Conservation (phyloP, 2,888 invertebrate genomes). For the Ophion ellenae region DNA sequence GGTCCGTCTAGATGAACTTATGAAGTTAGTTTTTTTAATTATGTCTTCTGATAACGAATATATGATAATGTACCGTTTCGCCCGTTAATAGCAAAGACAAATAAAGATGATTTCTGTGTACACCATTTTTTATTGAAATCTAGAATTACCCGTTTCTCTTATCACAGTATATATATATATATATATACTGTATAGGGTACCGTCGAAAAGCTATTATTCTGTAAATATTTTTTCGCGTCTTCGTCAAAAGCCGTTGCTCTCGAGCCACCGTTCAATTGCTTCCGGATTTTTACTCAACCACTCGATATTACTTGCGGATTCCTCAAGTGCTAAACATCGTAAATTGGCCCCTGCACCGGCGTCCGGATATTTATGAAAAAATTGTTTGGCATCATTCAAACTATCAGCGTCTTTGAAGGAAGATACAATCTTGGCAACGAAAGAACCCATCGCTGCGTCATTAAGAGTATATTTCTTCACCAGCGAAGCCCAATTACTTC, state of each 20-base stretch:
- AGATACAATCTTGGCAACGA: conserved; percentile 63
- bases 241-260: conserved; percentile 29
- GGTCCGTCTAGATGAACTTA: no score
- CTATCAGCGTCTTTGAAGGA: conserved; percentile 51
- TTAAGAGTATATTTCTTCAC: conserved; percentile 64
- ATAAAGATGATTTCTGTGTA: background rate
- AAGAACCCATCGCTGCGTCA: conserved; percentile 60
- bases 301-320: conserved; percentile 58
- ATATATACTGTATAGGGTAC: background rate
- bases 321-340: conserved; percentile 58
- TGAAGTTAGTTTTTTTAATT: no score
- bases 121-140: background rate
- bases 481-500: conserved; percentile 56
- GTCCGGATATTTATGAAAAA: conserved; percentile 61
- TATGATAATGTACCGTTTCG: no score
- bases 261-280: conserved; percentile 56
- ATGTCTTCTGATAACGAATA: no score
- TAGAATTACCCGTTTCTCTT: background rate
- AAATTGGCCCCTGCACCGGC: conserved; percentile 63
- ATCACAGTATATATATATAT: background rate
- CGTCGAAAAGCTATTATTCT: background rate
- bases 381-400: conserved; percentile 54
- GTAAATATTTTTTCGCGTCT: background rate
- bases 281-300: conserved; percentile 58
- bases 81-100: background rate